Percentiles rank a stretch among this genome's conserved stretches.
Evolutionary conservation across 1,140 invertebrate genomes (phyloP).

Genomic region (Portunus trituberculatus): DNA sequence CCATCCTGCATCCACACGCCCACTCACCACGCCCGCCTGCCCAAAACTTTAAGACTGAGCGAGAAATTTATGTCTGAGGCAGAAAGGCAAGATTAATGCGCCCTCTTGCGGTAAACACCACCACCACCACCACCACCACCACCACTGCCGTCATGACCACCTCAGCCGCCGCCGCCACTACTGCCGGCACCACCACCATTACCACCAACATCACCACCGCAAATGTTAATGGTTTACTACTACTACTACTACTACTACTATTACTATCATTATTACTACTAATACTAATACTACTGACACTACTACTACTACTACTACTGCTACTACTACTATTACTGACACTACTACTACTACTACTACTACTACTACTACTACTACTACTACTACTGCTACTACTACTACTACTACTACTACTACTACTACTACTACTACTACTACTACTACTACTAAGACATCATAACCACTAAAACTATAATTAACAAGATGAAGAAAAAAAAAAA

Average conservation of each 20-base stretch:
- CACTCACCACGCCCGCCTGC: too few relatives aligned
- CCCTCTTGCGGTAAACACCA: too few relatives aligned
- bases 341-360: too few relatives aligned
- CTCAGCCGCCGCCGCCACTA: too few relatives aligned
- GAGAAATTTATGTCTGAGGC: too few relatives aligned
- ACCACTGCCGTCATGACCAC: too few relatives aligned
- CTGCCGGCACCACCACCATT: neutral
- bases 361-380: slow-evolving; percentile 35
- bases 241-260: slow-evolving; percentile 25
- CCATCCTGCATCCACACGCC: too few relatives aligned
- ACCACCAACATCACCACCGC: neutral
- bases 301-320: neutral
- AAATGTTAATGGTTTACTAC: neutral
- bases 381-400: slow-evolving; percentile 25
- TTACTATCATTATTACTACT: neutral
- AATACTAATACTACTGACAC: too few relatives aligned
- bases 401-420: slow-evolving; percentile 31
- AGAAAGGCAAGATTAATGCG: too few relatives aligned
- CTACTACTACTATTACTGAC: neutral
- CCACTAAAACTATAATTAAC: neutral
- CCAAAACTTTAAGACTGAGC: too few relatives aligned
- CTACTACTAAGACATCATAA: neutral
- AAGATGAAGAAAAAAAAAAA: too few relatives aligned
- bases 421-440: slow-evolving; percentile 8
- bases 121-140: too few relatives aligned